Base-by-base conservation (phyloP, 2,797 vertebrate species). In the Cottoperca gobio region DNA sequence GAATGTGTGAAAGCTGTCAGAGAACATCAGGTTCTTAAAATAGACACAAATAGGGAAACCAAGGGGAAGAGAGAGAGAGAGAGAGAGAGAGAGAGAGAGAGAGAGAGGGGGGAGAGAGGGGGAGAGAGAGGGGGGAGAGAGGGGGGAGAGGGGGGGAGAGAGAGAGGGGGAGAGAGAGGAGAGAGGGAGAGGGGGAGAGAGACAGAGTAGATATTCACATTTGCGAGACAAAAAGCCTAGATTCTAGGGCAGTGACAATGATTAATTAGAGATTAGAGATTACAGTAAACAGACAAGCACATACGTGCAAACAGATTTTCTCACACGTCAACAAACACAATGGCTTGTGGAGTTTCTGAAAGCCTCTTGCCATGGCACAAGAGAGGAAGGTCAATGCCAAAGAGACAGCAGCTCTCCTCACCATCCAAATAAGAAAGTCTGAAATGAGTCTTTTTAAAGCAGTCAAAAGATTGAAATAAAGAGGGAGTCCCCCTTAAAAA, bases 1-100 rank as follows among this genome's bases (percentile, higher is more conserved):
- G 39, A 88, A 87, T 83, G 86, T 90, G 88, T 88, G 88, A 92
- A 91, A 90, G 79, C 90, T 91, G 90, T 93, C 92, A 92, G 70
- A 89, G 82, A 88, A 89, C 89, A 92, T 92, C 88, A 90, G 81
- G 68, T 79, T 90, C 90, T 66, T 69, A 85, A 91, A 93, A 93
- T 93, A 93, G 86, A 88, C 57, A 35, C 54, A n/a, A n/a, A n/a
- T n/a, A n/a, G n/a, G n/a, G n/a, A n/a, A n/a, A n/a, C 85, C 76
- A 60, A 77, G 86, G 86, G 78, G 77, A 67, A 71, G 21, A 75
- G 61, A 46, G 14, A 39, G 54, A 21, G 24, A 35, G 49, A 79
- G 50, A 52, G 39, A 76, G 71, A 19, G 46, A 26, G 46, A 24
- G 48, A 42, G 40, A 46, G n/a, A n/a, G n/a, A n/a, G n/a, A n/a